Conservation (phyloP, 2,888 invertebrate species). For the Hypena proboscidalis region DNA sequence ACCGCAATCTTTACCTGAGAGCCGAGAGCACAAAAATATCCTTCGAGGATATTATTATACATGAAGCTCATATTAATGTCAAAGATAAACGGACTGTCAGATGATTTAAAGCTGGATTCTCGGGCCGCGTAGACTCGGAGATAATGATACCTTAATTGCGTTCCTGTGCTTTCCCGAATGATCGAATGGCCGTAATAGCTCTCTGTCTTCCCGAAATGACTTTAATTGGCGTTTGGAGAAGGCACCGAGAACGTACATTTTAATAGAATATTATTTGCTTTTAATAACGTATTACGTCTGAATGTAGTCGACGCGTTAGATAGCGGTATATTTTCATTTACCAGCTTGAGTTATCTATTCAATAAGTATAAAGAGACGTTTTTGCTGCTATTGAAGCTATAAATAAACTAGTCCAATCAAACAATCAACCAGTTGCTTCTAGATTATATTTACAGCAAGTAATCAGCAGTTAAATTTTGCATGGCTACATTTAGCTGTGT, state of each 20-base stretch:
- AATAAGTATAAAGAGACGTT: too few species aligned
- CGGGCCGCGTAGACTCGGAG: conserved; percentile 49
- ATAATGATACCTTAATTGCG: conserved; percentile 76
- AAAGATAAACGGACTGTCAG: conserved; percentile 54
- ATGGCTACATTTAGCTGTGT: conserved; percentile 28
- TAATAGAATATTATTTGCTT: conserved; percentile 32
- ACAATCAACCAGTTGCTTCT: too few species aligned
- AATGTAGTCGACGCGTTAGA: too few species aligned
- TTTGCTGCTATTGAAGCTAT: too few species aligned
- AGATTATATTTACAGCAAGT: background rate
- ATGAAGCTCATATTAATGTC: conserved; percentile 56
- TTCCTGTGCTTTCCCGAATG: conserved; percentile 67
- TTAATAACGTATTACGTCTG: conserved; percentile 20
- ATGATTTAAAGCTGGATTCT: conserved; percentile 63
- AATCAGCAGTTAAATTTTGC: conserved; percentile 7
- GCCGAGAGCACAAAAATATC: conserved; percentile 19
- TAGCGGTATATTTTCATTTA: too few species aligned
- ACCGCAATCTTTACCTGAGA: conserved; percentile 13
- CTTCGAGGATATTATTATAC: conserved; percentile 43
- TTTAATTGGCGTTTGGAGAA: conserved; percentile 62
- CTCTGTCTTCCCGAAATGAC: conserved; percentile 64
- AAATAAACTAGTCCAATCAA: too few species aligned
- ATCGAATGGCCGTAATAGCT: conserved; percentile 77
- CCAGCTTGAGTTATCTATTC: too few species aligned
- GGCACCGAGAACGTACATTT: conserved; percentile 45